Conservation (phyloP, 2,888 invertebrate genomes). For the Dendrolimus pini region DNA sequence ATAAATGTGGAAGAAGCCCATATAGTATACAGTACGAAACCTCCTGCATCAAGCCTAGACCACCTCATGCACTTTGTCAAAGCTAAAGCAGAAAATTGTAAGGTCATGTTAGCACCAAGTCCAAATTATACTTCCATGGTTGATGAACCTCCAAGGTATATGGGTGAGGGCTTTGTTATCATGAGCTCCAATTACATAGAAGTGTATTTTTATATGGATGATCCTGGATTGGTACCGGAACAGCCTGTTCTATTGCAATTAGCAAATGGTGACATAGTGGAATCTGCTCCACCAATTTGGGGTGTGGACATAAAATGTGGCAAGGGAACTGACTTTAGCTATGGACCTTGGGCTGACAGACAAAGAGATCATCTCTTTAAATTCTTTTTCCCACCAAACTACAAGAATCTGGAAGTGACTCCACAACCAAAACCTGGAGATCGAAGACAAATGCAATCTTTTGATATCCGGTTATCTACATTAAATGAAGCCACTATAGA, state of each 20-base stretch:
- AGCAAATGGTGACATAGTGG: constrained; percentile 95
- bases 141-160: constrained; percentile 95
- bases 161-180: constrained; percentile 99
- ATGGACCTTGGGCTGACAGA: constrained; percentile 99
- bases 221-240: constrained; percentile 94
- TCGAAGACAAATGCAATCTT: constrained; percentile 90
- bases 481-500: constrained; percentile 96
- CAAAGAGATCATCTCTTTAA: constrained; percentile 96
- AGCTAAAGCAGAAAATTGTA: constrained; percentile 95
- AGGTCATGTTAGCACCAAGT: constrained; percentile 96
- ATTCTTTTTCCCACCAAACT: constrained; percentile 96
- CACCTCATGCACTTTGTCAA: constrained; percentile 97
- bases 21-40: constrained; percentile 95
- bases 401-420: constrained; percentile 86
- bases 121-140: constrained; percentile 95
- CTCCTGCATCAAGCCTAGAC: constrained; percentile 94
- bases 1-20: constrained; percentile 96
- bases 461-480: constrained; percentile 94
- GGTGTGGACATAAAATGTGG: constrained; percentile 97
- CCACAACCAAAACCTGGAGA: constrained; percentile 91
- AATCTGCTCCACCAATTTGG: constrained; percentile 96
- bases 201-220: constrained; percentile 98
- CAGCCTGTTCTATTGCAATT: constrained; percentile 92
- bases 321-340: constrained; percentile 97
- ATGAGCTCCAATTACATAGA: constrained; percentile 97